Conservation (phyloP, 2,888 invertebrate genomes). For the Balanococcus diminutus region DNA sequence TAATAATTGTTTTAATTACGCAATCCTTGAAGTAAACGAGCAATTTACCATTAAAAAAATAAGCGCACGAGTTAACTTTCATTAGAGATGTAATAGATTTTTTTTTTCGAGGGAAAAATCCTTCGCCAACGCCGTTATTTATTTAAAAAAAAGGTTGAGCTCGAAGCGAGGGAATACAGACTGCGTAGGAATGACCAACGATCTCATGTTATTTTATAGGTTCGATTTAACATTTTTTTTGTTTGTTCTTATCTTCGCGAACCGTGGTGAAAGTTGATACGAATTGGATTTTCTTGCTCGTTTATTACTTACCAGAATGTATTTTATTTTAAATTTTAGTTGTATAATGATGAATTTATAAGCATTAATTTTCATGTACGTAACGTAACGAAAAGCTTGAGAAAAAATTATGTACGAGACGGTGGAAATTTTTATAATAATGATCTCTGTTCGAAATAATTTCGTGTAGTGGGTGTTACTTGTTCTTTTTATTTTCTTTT, state of each 20-base stretch:
- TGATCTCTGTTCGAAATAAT: conserved; percentile 33
- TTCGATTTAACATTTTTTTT: neutral
- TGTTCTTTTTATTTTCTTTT: neutral
- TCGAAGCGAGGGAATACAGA: neutral
- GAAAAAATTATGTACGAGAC: neutral
- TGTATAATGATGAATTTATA: neutral
- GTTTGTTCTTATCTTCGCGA: neutral
- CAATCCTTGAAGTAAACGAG: conserved; percentile 33
- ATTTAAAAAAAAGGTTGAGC: neutral
- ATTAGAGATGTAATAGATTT: neutral
- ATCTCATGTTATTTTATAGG: conserved; percentile 32
- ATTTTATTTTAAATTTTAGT: conserved; percentile 24
- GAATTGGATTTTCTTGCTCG: conserved; percentile 26
- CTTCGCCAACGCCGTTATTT: neutral
- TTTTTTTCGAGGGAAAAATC: neutral
- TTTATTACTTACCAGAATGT: conserved; percentile 44
- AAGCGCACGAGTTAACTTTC: conserved; percentile 22
- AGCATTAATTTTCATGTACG: conserved; percentile 31
- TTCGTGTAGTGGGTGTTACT: conserved; percentile 1
- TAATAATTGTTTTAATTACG: conserved; percentile 32
- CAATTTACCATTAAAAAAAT: conserved; percentile 43
- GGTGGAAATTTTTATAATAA: neutral
- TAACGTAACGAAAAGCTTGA: neutral
- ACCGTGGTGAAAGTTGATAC: neutral
- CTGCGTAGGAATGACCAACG: neutral